A percentile compares a stretch with the other conserved stretches of the same genome.
Evolutionary conservation across 2,888 invertebrate genomes (phyloP).

Genomic region (Noctuana brunneofusca): DNA sequence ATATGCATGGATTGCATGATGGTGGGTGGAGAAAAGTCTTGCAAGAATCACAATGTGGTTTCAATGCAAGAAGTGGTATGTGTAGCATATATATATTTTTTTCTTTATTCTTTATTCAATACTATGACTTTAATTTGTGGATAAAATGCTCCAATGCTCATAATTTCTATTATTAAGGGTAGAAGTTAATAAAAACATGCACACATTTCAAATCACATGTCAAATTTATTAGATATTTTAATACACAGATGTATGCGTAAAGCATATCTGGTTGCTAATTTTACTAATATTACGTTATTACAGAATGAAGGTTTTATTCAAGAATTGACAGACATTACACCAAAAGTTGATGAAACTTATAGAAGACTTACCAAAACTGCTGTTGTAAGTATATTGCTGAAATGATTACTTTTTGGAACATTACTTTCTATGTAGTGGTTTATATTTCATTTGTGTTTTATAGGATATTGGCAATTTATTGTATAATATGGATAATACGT

Average conservation of each 20-base stretch:
- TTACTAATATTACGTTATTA: slow-evolving; percentile 42
- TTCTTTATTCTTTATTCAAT: background rate
- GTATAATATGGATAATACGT: slow-evolving; percentile 59
- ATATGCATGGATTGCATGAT: slow-evolving; percentile 75
- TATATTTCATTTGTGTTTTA: slow-evolving; percentile 16
- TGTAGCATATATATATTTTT: too few species aligned
- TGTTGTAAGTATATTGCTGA: slow-evolving; percentile 56
- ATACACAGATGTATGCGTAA: too few species aligned
- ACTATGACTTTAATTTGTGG: background rate
- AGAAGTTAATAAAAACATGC: too few species aligned
- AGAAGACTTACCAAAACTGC: slow-evolving; percentile 73
- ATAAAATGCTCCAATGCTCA: too few species aligned
- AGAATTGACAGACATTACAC: slow-evolving; percentile 55
- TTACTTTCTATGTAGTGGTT: background rate
- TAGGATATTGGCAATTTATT: slow-evolving; percentile 68
- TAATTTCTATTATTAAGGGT: too few species aligned
- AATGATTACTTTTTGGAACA: background rate
- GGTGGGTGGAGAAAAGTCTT: slow-evolving; percentile 70
- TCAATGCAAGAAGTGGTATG: slow-evolving; percentile 66
- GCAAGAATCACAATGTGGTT: slow-evolving; percentile 68
- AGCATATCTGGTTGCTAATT: too few species aligned
- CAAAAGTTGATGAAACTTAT: slow-evolving; percentile 68
- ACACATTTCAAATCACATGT: too few species aligned
- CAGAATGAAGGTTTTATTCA: slow-evolving; percentile 65
- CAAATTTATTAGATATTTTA: too few species aligned